Percentiles rank a stretch among this genome's conserved stretches.
Conservation (phyloP, 1,140 invertebrate genomes). For the Sycophaga agraensis region DNA sequence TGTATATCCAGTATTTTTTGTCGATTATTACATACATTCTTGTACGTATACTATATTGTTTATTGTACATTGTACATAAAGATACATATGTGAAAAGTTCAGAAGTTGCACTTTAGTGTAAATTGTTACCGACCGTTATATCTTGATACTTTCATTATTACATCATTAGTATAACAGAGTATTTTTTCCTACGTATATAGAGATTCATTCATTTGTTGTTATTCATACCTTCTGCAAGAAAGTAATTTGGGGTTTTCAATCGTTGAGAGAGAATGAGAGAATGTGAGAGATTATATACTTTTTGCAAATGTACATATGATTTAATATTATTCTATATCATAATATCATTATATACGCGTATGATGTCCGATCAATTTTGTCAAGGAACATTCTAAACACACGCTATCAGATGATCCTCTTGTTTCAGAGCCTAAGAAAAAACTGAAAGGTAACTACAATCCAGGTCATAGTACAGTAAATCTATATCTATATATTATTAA, state of each 20-base stretch:
- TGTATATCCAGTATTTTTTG: not conserved
- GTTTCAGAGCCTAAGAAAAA: conserved; percentile 75
- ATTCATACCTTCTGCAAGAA: not conserved
- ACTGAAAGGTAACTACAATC: conserved; percentile 66
- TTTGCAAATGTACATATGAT: too few species aligned
- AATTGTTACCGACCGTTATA: conserved; percentile 6
- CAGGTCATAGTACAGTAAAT: conserved; percentile 41
- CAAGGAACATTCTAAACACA: conserved; percentile 57
- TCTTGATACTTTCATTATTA: conserved; percentile 11
- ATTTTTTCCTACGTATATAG: not conserved
- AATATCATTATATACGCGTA: conserved; percentile 18
- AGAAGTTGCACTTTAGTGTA: conserved; percentile 23
- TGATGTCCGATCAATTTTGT: conserved; percentile 41
- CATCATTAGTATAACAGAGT: conserved; percentile 10
- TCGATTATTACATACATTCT: conserved; percentile 3
- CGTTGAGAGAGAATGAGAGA: not conserved
- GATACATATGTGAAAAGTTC: conserved; percentile 9
- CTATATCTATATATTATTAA: conserved; percentile 35
- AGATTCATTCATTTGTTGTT: not conserved
- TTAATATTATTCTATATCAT: not conserved
- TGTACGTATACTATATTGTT: not conserved
- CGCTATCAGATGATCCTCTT: conserved; percentile 61
- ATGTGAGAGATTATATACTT: too few species aligned
- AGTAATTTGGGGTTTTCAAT: not conserved
- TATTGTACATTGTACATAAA: not conserved